Percentiles rank a stretch among this genome's conserved stretches.
Evolutionary conservation across 2,888 invertebrate genomes (phyloP).

Genomic region (Deilephila porcellus): DNA sequence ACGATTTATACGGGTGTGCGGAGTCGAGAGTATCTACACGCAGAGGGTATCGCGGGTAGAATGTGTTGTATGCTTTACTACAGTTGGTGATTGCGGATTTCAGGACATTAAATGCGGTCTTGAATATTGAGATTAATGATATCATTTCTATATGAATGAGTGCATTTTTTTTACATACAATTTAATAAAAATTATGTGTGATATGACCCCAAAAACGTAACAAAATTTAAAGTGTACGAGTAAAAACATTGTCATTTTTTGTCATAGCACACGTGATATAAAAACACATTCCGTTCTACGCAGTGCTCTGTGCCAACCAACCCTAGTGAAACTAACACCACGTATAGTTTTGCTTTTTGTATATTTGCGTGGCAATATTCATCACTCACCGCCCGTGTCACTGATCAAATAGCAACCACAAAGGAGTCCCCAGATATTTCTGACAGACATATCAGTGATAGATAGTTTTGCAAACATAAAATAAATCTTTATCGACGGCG

Average conservation of each 20-base stretch:
- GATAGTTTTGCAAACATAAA: conserved; percentile 73
- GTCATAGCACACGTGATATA: conserved; percentile 29
- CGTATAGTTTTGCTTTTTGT: conserved; percentile 83
- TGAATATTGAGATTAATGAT: too few relatives aligned
- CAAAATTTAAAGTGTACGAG: too few relatives aligned
- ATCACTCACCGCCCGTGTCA: conserved; percentile 83
- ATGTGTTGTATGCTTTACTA: not conserved
- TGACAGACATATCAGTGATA: conserved; percentile 79
- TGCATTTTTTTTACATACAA: too few relatives aligned
- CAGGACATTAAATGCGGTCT: too few relatives aligned
- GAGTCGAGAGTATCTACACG: conserved; percentile 35
- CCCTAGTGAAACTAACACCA: conserved; percentile 81
- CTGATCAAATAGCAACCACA: conserved; percentile 82
- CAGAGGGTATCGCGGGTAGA: conserved; percentile 34
- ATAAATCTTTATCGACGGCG: conserved; percentile 59
- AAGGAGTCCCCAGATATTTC: conserved; percentile 80
- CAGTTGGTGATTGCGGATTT: not conserved
- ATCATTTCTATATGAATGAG: too few relatives aligned
- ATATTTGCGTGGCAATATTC: conserved; percentile 84
- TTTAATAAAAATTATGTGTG: too few relatives aligned
- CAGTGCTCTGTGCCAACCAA: conserved; percentile 55
- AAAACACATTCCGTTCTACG: conserved; percentile 49
- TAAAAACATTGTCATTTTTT: not conserved
- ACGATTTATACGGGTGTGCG: conserved; percentile 63
- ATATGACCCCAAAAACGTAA: not conserved